These are phyloP conservation scores for Catharus ustulatus DNA, from an alignment of 2,797 vertebrate genomes.

Conservation along the genomic window DNA sequence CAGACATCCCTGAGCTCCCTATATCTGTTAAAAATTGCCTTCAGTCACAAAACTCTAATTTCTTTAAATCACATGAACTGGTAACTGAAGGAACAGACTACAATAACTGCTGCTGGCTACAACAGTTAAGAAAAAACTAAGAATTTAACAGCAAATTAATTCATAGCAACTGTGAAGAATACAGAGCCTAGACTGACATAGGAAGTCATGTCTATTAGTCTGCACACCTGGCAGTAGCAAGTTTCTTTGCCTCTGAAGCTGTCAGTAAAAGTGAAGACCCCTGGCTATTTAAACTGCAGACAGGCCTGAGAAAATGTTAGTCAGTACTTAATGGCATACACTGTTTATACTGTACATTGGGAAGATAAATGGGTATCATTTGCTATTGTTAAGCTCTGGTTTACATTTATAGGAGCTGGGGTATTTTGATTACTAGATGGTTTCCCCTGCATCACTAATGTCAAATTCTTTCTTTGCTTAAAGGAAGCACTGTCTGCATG, in stretches of 20 bases:
- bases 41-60: not conserved
- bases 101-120: not conserved
- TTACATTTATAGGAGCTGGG: conserved; percentile 1
- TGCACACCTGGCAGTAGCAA: conserved; percentile 13
- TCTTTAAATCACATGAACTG: not conserved
- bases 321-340: not conserved
- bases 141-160: not conserved
- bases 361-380: conserved; percentile 30
- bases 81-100: not conserved
- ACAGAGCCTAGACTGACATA: not conserved
- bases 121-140: not conserved
- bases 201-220: not conserved
- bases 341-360: not conserved
- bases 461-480: not conserved
- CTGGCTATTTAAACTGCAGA: not conserved
- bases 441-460: not conserved
- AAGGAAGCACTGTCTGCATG: not conserved
- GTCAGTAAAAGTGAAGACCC: not conserved
- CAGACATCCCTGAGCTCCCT: not conserved
- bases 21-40: not conserved
- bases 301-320: not conserved
- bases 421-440: not conserved
- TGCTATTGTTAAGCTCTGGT: conserved; percentile 29
- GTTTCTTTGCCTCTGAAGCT: not conserved
- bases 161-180: not conserved